Base-by-base conservation (phyloP, 2,888 invertebrate species). In the Therioaphis trifolii region DNA sequence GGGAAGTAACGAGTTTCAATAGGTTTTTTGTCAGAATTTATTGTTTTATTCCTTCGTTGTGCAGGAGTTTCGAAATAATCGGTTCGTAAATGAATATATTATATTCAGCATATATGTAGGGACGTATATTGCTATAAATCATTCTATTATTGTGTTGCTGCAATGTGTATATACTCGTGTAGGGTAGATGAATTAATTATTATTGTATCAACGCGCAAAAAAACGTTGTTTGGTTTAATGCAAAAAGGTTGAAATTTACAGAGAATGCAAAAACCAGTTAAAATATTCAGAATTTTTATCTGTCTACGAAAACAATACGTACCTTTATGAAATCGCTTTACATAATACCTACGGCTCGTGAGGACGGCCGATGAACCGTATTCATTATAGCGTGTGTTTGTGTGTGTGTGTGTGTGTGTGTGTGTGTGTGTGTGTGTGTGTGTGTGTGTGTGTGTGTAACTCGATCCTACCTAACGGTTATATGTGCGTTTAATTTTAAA, bases 121-220 rank as follows among this genome's bases (percentile, higher is more conserved):
- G 24, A 55, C 75, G 75, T 18, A 27, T 43, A 74, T 75, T 61
- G 58, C 40, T 18, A 75, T 75, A 75, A 75, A 75, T 75, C 58
- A 75, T 61, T 75, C 58, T 58, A 74, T 74, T 55, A 74, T 74
- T 58, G 29, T 52, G 72, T 11, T 55, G 55, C 35, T 29, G 55
- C 21, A 24, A 5, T 24, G 24, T 27, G 4, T 72, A 29, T 71
- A 46, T 52, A 72, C n/a, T n/a, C 29, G 40, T 52, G n/a, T n/a
- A 11, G 72, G 52, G 52, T 72, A 21, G n/a, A 49, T 12, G 52
- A 52, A 72, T 55, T 74, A 74, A 74, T 74, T 74, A 55, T 74
- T 55, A 55, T 7, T n/a, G n/a, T n/a, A 49, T 49, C 52, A 29
- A 29, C 35, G 7, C 52, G 35, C 35, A 74, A 58, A 75, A n/a